These are phyloP conservation scores for Sicus ferrugineus DNA, from an alignment of 2,888 invertebrate species.

Conservation along the genomic window DNA sequence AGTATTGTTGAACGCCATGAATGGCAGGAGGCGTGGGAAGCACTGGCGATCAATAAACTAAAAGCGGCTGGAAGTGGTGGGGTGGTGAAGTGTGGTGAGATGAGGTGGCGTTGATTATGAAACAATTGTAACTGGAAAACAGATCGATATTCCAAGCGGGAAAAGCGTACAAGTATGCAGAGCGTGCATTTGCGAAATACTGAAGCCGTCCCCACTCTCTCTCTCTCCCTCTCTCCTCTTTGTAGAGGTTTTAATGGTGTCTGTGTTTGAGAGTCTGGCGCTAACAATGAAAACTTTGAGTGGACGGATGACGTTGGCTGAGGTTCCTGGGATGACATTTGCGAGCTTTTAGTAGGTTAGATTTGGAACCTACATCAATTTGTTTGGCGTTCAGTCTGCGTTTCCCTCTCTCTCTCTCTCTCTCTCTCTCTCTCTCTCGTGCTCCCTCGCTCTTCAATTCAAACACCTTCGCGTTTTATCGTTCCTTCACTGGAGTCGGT, in stretches of 20 bases:
- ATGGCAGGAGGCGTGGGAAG: not conserved
- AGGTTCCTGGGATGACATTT: not conserved
- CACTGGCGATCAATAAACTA: not conserved
- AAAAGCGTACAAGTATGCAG: not conserved
- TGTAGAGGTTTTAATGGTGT: conserved; percentile 15
- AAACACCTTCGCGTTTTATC: not conserved
- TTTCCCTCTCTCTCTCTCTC: not conserved
- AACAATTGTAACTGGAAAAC: conserved; percentile 27
- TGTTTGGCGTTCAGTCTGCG: not conserved
- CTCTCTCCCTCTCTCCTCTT: no score
- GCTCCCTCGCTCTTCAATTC: not conserved
- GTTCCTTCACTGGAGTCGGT: not conserved
- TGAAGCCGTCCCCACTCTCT: no score
- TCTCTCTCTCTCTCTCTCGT: not conserved
- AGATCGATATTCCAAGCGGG: conserved; percentile 19
- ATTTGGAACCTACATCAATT: not conserved
- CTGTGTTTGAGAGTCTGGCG: conserved; percentile 7
- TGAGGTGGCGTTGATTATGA: conserved; percentile 7
- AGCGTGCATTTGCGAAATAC: not conserved
- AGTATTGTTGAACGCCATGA: no score
- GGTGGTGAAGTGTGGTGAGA: not conserved
- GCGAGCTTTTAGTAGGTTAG: conserved; percentile 29
- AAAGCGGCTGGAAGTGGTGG: not conserved
- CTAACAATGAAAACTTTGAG: not conserved
- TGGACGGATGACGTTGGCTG: not conserved